A percentile compares a stretch with the other conserved stretches of the same genome.
These are phyloP conservation scores for Hirtodrosophila trivittata DNA, from an alignment of 2,888 invertebrate species.

Conservation along the genomic window DNA sequence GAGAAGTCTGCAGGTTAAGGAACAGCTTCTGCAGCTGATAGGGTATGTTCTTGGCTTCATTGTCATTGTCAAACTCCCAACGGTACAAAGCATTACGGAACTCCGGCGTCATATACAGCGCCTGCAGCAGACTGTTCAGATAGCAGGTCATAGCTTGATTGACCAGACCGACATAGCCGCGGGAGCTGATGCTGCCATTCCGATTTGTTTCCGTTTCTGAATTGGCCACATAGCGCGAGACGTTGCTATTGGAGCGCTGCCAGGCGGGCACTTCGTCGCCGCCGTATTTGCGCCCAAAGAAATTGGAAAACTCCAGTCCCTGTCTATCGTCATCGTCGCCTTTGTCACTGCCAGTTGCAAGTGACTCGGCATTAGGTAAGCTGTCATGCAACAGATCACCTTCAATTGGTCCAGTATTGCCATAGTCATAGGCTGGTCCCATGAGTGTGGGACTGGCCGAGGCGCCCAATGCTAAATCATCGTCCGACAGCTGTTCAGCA, in stretches of 20 bases:
- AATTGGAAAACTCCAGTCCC: conserved; percentile 31
- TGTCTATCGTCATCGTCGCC: conserved; percentile 29
- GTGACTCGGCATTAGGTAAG: conserved; percentile 12
- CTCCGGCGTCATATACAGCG: conserved; percentile 95
- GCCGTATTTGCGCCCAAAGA: conserved; percentile 60
- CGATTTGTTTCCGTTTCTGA: conserved; percentile 45
- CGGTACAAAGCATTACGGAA: conserved; percentile 94
- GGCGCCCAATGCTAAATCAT: conserved; percentile 83
- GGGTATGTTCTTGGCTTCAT: conserved; percentile 90
- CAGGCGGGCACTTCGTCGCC: conserved; percentile 56
- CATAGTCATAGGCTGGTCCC: conserved; percentile 36
- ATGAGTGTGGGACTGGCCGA: conserved; percentile 83
- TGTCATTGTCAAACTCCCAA: conserved; percentile 90
- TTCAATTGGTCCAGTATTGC: conserved; percentile 38
- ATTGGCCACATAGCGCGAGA: conserved; percentile 44
- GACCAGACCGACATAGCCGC: conserved; percentile 90
- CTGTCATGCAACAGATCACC: conserved; percentile 33
- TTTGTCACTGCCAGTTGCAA: conserved; percentile 17
- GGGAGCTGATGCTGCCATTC: conserved; percentile 27
- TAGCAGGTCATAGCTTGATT: conserved; percentile 97
- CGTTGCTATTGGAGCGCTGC: conserved; percentile 24
- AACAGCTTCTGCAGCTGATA: conserved; percentile 94
- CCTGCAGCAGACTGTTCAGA: conserved; percentile 93
- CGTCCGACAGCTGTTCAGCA: conserved; percentile 80
- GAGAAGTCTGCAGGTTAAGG: conserved; percentile 92